Evolutionary conservation across 2,797 vertebrate species (phyloP), one percentile per base, ranked within the genome.

Genomic region (Myripristis jacobus): DNA sequence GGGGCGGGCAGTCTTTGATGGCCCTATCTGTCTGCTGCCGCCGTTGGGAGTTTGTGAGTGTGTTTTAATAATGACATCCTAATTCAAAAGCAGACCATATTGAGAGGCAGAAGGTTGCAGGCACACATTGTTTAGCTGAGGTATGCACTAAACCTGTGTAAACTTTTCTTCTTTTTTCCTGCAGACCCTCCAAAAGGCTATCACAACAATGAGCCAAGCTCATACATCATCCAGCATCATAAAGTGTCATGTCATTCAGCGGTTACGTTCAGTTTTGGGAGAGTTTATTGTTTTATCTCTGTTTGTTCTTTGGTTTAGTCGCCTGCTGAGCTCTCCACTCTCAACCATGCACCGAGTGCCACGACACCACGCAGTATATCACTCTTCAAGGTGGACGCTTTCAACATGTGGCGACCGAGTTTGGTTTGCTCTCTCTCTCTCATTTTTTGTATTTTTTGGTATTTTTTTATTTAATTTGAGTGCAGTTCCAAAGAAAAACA

Each of bases 401-500:
- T 90, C 75, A 91, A 82, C 88, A 89, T 77, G 77, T 88, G 84
- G 72, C 88, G 78, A 84, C 75, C 21, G 60, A 73, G 81, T 91
- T 92, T 88, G 79, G 77, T 86, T 88, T 84, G 70, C 8, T 15
- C 16, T 27, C 10, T 54, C 31, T 54, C 47, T 68, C 24, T 53
- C 58, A 34, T 47, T 41, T n/a, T 10, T 19, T 22, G 13, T 55
- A 12, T 46, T 41, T 66, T 27, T 59, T 59, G 4, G 4, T 29
- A 57, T 60, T 47, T 24, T 24, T 47, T 43, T 87, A 74, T 77
- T 72, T 66, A 27, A 50, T 77, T 66, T 63, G 48, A 76, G 61
- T 62, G 60, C 73, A 67, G 75, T 81, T 82, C 85, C 47, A 87
- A 90, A 92, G 78, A 88, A 92, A 91, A 91, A 88, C 84, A 92